Evolutionary conservation across 2,888 invertebrate species (phyloP), one percentile per base, ranked within the genome.

Genomic region (Hypercompe scribonia): DNA sequence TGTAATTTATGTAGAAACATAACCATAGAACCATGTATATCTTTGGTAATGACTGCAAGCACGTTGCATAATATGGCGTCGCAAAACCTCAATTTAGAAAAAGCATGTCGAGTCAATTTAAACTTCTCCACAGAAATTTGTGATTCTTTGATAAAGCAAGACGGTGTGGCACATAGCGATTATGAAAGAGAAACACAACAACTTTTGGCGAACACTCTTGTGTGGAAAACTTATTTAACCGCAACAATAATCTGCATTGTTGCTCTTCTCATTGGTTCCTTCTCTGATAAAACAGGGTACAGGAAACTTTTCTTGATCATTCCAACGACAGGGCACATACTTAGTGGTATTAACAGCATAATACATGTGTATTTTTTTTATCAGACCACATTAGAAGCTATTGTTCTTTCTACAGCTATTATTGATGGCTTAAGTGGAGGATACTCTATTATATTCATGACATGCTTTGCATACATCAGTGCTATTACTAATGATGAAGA

Each of bases 101-200:
- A 98, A 89, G 98, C 98, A 0, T 98, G 98, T 87, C 94, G 98
- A 33, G 98, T 98, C 0, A 98, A 98, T 88, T 93, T 98, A 75
- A 96, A 96, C 34, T 98, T 97, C 83, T 95, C 97, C 0, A 95
- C 96, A 39, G 96, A 96, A 83, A 96, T 98, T 1, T 98, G 98
- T 88, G 96, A 97, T 82, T 97, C 98, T 0, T 90, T 98, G 13
- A 97, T 97, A 36, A 90, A 95, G 15, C 96, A 98, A 83, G 96
- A 97, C 70, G 97, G 97, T 0, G 96, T 96, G 7, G 90, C 86
- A 54, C 89, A 93, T 76, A 93, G 91, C 77, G 89, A 92, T 66
- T 96, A 96, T 81, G 97, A 97, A 85, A 95, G 92, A 81, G 95
- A 96, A 66, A 96, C 97, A 0, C 97, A 97, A 87, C 96, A 96